These are phyloP conservation scores for Talpa occidentalis DNA, from an alignment of 2,113 vertebrate genomes.

Conservation along the genomic window DNA sequence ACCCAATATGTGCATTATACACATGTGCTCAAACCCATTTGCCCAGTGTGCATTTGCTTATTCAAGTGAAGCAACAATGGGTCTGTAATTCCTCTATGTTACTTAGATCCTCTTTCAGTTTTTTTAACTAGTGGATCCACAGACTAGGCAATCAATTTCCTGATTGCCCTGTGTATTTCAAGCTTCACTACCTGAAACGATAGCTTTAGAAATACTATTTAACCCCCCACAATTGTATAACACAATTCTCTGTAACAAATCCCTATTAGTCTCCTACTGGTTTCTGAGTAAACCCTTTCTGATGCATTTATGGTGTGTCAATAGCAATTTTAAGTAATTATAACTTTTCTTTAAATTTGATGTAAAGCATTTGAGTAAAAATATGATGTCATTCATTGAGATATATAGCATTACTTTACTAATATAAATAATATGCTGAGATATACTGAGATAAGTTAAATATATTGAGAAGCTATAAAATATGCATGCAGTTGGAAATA, in stretches of 20 bases:
- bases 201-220: neutral
- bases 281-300: neutral
- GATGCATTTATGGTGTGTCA: neutral
- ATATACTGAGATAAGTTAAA: slow-evolving; percentile 29
- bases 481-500: slow-evolving; percentile 25
- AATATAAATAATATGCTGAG: slow-evolving; percentile 35
- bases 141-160: no score
- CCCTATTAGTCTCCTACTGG: neutral
- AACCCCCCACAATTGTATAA: neutral
- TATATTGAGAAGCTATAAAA: slow-evolving; percentile 13
- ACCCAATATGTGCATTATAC: no score
- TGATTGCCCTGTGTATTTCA: neutral
- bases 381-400: neutral
- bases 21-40: fast-evolving
- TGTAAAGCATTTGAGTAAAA: neutral
- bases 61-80: neutral
- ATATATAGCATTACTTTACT: neutral
- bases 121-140: neutral
- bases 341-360: neutral
- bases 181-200: neutral
- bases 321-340: slow-evolving; percentile 18
- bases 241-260: neutral
- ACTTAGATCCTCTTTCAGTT: neutral
- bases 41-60: neutral
- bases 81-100: neutral